These are phyloP conservation scores for Drosophila guanche DNA, from an alignment of 1,140 invertebrate species.

Conservation along the genomic window DNA sequence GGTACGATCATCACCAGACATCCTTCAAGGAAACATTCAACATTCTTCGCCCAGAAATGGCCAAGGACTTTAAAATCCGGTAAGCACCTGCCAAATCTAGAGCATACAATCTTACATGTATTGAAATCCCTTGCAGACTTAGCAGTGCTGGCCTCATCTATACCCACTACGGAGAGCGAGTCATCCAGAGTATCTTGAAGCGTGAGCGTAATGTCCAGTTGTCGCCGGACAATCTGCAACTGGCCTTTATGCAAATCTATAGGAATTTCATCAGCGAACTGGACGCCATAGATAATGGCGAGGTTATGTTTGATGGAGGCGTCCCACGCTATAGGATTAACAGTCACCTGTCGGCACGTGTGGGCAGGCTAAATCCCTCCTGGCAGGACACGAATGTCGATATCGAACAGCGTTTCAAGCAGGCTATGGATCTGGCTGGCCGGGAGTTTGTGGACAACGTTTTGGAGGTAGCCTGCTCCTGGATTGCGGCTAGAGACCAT, in stretches of 20 bases:
- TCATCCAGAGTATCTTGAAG: conserved; percentile 87
- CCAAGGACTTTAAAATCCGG: conserved; percentile 85
- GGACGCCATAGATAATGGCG: conserved; percentile 98
- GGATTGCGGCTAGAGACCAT: conserved; percentile 92
- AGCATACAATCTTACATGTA: background rate
- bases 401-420: conserved; percentile 86
- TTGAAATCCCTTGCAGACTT: conserved; percentile 86
- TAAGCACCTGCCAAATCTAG: conserved; percentile 31
- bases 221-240: conserved; percentile 84
- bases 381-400: conserved; percentile 91
- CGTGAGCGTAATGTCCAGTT: conserved; percentile 82
- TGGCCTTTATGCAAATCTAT: conserved; percentile 94
- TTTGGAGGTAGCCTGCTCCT: conserved; percentile 88
- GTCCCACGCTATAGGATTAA: conserved; percentile 91
- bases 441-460: conserved; percentile 92
- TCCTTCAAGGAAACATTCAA: conserved; percentile 86
- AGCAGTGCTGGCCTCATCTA: conserved; percentile 98
- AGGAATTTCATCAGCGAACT: conserved; percentile 96
- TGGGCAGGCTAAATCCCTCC: conserved; percentile 91
- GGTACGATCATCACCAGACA: conserved; percentile 98
- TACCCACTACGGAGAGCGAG: conserved; percentile 93
- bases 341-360: conserved; percentile 90
- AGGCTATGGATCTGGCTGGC: conserved; percentile 92
- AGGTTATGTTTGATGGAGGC: conserved; percentile 88
- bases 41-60: conserved; percentile 85